Evolutionary conservation across 1,140 invertebrate species (phyloP), one percentile per base, ranked within the genome.

Genomic region (Goniozus legneri): DNA sequence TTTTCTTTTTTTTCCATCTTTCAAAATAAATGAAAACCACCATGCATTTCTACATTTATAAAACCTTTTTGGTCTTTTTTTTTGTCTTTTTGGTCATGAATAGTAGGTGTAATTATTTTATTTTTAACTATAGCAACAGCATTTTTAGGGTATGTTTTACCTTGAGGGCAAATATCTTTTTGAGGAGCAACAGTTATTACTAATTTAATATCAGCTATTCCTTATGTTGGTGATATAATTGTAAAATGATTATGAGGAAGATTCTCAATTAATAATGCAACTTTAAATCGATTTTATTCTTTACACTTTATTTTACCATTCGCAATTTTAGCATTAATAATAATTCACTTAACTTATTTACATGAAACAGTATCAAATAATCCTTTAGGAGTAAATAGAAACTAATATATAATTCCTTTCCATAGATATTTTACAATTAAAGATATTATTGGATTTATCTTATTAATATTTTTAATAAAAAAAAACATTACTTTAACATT

Each of bases 141-240:
- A 27, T 83, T 84, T 68, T 67, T 84, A 75, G 80, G 82, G 4
- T 84, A 84, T 77, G 80, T 84, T 8, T 57, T 83, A 49, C 80
- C 80, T 14, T 83, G 81, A 67, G 82, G 81, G 22, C 81, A 85
- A 78, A 85, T 84, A 76, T 82, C 78, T 35, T 83, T 83, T 60
- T 84, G 81, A 76, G 80, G 79, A 45, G 80, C 81, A 14, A 82
- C 81, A 44, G 82, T 84, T 15, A 84, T 84, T 80, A 84, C 80
- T 50, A 82, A 82, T 64, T 50, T 84, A 50, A 52, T 84, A 50
- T 82, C 80, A 13, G 81, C 80, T 13, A 77, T 84, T 33, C 81
- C 80, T 8, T 82, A 80, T 54, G 54, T 83, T 66, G 81, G 81
- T 45, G 70, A 57, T 43, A 63, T 62, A 47, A 56, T 84, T 67